These are phyloP conservation scores for Stramonita haemastoma DNA, from an alignment of 2,888 invertebrate species.

Conservation along the genomic window DNA sequence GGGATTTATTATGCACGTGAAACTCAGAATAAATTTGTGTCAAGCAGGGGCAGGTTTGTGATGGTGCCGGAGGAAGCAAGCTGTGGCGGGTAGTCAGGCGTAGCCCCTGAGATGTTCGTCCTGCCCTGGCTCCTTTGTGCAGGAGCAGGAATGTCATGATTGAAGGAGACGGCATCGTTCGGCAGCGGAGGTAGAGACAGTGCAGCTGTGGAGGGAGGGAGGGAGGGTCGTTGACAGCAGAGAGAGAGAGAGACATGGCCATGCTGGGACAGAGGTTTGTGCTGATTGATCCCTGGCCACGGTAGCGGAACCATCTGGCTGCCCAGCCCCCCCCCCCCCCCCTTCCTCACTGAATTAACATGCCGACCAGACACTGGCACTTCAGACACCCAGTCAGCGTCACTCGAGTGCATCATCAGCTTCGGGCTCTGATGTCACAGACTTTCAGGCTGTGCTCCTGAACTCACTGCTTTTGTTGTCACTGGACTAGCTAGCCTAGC, in stretches of 20 bases:
- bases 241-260: not conserved
- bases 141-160: not conserved
- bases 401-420: not conserved
- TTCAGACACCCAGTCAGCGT: not conserved
- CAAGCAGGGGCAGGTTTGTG: not conserved
- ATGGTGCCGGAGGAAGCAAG: not conserved
- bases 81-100: not conserved
- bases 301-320: slow-evolving; percentile 7
- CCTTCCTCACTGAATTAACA: not conserved
- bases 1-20: slow-evolving; percentile 30
- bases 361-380: not conserved
- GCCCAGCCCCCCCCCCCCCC: not conserved
- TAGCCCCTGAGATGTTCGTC: not conserved
- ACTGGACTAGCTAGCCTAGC: too few species aligned
- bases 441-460: not conserved
- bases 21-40: slow-evolving; percentile 21
- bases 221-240: not conserved
- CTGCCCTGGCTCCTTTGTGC: not conserved
- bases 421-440: not conserved
- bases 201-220: not conserved
- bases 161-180: not conserved
- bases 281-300: slow-evolving; percentile 34
- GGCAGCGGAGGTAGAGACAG: not conserved
- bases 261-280: slow-evolving; percentile 19
- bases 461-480: not conserved